Evolutionary conservation across 64 coral and sea anemone species (phyloP).

Genomic region (Hydrozoanthus tunicans): DNA sequence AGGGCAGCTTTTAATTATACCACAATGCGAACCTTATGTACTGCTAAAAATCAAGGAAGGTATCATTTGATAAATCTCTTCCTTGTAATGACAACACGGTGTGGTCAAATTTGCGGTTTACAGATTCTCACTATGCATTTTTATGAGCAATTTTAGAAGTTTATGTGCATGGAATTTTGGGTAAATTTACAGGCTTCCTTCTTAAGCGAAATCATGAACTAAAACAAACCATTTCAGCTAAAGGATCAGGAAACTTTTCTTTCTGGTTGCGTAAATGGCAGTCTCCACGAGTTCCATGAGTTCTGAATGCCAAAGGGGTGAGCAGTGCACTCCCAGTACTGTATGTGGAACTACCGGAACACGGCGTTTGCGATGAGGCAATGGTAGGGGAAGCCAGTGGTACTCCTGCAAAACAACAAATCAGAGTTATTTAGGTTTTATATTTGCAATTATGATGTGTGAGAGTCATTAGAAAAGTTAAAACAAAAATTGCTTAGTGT

Average conservation of each 20-base stretch:
- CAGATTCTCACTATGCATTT: no score
- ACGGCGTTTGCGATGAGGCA: background rate
- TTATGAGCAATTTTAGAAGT: no score
- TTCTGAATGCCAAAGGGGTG: background rate
- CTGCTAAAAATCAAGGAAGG: no score
- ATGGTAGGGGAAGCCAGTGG: background rate
- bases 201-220: background rate
- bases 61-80: no score
- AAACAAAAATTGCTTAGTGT: no score
- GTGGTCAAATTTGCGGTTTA: no score
- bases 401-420: background rate
- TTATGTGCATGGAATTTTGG: no score
- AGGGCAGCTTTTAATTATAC: no score
- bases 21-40: no score
- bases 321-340: background rate
- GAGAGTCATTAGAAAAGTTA: no score
- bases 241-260: background rate
- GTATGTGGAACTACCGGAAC: background rate
- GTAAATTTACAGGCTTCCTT: background rate
- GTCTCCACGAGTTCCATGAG: background rate
- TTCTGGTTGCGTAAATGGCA: background rate
- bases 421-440: background rate
- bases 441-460: background rate
- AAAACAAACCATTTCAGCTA: conserved; percentile 21
- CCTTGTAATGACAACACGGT: no score